Base-by-base conservation (phyloP, 1,140 invertebrate species). In the Heliconius himera region DNA sequence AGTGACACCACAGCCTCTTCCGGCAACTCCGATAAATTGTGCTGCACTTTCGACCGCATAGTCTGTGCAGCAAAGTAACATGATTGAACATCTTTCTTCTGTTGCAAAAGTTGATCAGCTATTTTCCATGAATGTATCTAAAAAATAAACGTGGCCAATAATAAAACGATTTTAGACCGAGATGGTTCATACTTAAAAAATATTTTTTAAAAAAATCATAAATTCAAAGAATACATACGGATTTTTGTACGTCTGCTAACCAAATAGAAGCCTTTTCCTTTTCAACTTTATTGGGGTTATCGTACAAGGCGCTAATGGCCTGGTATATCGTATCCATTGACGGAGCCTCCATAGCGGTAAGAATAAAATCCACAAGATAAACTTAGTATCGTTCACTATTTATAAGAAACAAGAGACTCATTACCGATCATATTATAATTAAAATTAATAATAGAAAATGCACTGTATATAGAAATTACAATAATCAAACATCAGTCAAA, bases 41-140 rank as follows among this genome's bases (percentile, higher is more conserved):
- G 96, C 94, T 99, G 98, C 74, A 98, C 98, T 96, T 99, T 99
- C 16, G 98, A 98, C 81, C 99, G 96, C 97, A 99, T 98, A 5
- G 99, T 99, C 94, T 99, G 99, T 13, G 99, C 99, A 29, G 98
- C 99, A 95, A 99, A 99, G 92, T 99, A 99, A 95, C 98, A 99
- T 33, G 98, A 98, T 85, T 99, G 97, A 74, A 99, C 97, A 91
- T 98, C 97, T 82, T 96, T 95, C 88, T 99, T 98, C 80, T 98
- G 96, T 79, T 98, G 97, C 18, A 99, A 93, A 81, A 99, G 95
- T 93, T 99, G 97, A 92, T 99, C 99, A 18, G 99, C 97, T 84
- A 99, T 96, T 91, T 98, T 98, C 99, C 99, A 99, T 49, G 98
- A 98, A 94, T 96, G 97, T 70, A 99, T 97, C 98, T 96, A 87